A percentile compares a stretch with the other conserved stretches of the same genome.
These are phyloP conservation scores for Drosophila rufa DNA, from an alignment of 1,140 invertebrate species.

Conservation along the genomic window DNA sequence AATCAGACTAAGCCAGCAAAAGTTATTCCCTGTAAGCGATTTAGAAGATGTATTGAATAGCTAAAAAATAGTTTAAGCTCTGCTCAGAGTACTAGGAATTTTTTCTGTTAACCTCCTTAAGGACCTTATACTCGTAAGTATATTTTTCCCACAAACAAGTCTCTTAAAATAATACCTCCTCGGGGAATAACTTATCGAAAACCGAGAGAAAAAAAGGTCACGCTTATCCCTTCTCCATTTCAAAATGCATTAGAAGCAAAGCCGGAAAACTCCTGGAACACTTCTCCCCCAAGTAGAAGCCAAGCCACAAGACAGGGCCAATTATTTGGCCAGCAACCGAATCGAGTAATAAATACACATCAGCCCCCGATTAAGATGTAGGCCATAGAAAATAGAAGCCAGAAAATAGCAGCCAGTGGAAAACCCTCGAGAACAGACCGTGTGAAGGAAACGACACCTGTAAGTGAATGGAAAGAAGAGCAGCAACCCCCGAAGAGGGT, in stretches of 20 bases:
- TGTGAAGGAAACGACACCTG: constrained; percentile 72
- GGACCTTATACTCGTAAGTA: no score
- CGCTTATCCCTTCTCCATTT: constrained; percentile 18
- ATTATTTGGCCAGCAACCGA: constrained; percentile 42
- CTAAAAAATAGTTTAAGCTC: no score
- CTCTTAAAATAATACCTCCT: no score
- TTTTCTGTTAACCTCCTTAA: no score
- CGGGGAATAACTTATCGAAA: no score
- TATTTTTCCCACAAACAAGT: no score
- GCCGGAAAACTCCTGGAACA: constrained; percentile 40
- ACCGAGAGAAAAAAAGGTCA: background rate
- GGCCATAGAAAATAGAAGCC: constrained; percentile 13
- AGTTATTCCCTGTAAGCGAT: background rate
- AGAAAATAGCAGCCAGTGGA: constrained; percentile 21
- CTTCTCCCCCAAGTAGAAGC: background rate
- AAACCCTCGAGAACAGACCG: constrained; percentile 52
- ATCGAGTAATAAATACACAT: constrained; percentile 46
- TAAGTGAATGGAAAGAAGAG: constrained; percentile 36
- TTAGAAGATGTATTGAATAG: background rate
- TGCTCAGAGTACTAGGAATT: no score
- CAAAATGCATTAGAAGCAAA: constrained; percentile 23
- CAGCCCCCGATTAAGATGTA: constrained; percentile 44
- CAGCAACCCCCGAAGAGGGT: constrained; percentile 31
- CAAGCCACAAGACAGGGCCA: constrained; percentile 36
- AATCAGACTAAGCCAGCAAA: constrained; percentile 1